Evolutionary conservation across 2,888 invertebrate species (phyloP), one percentile per base, ranked within the genome.

Genomic region (Allolobophora icterica): DNA sequence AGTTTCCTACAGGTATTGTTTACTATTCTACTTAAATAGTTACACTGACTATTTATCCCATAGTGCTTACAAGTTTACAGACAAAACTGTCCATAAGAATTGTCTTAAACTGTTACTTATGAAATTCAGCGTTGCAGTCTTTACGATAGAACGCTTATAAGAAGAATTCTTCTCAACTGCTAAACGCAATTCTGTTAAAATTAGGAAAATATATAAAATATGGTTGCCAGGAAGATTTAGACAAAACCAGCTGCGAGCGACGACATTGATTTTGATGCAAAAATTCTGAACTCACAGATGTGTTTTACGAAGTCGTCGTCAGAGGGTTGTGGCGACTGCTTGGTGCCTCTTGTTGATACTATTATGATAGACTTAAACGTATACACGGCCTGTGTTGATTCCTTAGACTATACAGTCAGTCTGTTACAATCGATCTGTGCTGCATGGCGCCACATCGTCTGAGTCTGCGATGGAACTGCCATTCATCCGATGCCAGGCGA

Each of bases 401-500:
- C 52, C 71, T 71, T 71, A 71, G 71, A 71, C 71, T 30, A 71
- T 13, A 71, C 8, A n/a, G 8, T 71, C 71, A 71, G 71, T 71
- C 71, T 71, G 71, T 8, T n/a, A n/a, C 11, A 8, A 71, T 71
- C 71, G 71, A 71, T 71, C 71, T n/a, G n/a, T n/a, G 71, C 5
- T n/a, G 30, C n/a, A n/a, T 71, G 71, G 71, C n/a, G 71, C 71
- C 71, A n/a, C 11, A 71, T 30, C 30, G 71, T 71, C 71, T 71
- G 71, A 71, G 71, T 71, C 71, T 71, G 71, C 71, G 71, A 71
- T 71, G n/a, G 71, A 71, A 71, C 71, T 71, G n/a, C 71, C 71
- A 71, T 71, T 71, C 89, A 38, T 35, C 35, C 34, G 89, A 34
- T 40, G 35, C 89, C 87, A 40, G 38, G 40, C 89, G 38, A 89